Conservation (phyloP, 1,140 invertebrate species). For the Sycophaga agraensis region DNA sequence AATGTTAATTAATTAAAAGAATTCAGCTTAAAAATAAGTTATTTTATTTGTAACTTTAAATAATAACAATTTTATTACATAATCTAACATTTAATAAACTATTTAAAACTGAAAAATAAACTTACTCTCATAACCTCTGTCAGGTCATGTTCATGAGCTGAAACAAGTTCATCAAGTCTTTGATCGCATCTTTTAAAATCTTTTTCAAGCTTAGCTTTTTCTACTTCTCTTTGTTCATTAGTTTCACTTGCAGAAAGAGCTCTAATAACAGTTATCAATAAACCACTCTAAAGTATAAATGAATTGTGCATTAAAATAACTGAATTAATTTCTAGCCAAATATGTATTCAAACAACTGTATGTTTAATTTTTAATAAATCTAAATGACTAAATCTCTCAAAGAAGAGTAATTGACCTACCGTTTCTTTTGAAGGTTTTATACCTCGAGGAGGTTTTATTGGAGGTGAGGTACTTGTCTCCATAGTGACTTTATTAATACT, state of each 20-base stretch:
- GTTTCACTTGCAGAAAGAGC: slow-evolving; percentile 90
- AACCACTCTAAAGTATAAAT: slow-evolving; percentile 69
- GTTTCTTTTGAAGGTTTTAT: slow-evolving; percentile 82
- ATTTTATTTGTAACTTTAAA: no score
- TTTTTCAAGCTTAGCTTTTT: slow-evolving; percentile 90
- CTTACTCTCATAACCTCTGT: slow-evolving; percentile 79
- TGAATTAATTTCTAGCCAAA: no score
- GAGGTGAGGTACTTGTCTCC: slow-evolving; percentile 52
- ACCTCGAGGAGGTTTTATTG: slow-evolving; percentile 77
- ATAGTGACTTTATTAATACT: not conserved
- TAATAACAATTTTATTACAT: no score
- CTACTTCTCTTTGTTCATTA: slow-evolving; percentile 90
- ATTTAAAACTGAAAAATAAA: no score
- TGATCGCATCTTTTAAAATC: slow-evolving; percentile 91
- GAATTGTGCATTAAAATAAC: no score
- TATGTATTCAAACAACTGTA: slow-evolving; percentile 3
- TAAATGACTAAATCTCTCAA: slow-evolving; percentile 1
- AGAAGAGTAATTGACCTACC: slow-evolving; percentile 52
- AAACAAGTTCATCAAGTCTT: slow-evolving; percentile 84
- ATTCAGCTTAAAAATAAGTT: no score
- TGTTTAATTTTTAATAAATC: not conserved
- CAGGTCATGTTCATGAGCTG: slow-evolving; percentile 84
- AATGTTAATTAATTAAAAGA: slow-evolving; percentile 12
- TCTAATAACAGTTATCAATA: slow-evolving; percentile 90
- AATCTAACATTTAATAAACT: no score